Evolutionary conservation across 2,113 vertebrate genomes (phyloP).

Genomic region (Odocoileus virginianus): DNA sequence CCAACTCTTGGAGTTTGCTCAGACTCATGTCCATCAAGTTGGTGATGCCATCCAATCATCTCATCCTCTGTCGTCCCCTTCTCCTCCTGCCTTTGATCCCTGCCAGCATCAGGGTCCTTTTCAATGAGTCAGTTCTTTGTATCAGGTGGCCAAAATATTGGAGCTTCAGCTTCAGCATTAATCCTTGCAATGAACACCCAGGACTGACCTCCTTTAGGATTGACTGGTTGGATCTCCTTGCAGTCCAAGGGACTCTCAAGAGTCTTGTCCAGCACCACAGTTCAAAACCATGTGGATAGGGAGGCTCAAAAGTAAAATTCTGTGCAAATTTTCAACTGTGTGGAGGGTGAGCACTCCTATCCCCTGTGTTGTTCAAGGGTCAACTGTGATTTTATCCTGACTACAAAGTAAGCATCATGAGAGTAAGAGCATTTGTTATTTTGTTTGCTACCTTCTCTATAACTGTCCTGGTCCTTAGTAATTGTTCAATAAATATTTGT

Average conservation of each 20-base stretch:
- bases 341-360: neutral
- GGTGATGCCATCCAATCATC: neutral
- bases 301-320: neutral
- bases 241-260: neutral
- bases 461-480: neutral
- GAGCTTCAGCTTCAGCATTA: neutral
- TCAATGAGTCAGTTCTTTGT: neutral
- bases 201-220: neutral
- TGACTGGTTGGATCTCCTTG: neutral
- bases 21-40: neutral
- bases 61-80: neutral
- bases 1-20: neutral
- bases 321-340: neutral
- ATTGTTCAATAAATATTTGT: neutral
- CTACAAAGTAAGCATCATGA: neutral
- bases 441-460: neutral
- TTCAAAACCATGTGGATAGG: neutral
- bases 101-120: neutral
- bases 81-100: neutral
- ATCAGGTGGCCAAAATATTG: neutral
- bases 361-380: neutral
- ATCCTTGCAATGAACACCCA: neutral
- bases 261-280: neutral
- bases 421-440: neutral
- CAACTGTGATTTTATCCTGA: neutral